These are phyloP conservation scores for Lithosia quadra DNA, from an alignment of 2,888 invertebrate genomes.

Conservation along the genomic window DNA sequence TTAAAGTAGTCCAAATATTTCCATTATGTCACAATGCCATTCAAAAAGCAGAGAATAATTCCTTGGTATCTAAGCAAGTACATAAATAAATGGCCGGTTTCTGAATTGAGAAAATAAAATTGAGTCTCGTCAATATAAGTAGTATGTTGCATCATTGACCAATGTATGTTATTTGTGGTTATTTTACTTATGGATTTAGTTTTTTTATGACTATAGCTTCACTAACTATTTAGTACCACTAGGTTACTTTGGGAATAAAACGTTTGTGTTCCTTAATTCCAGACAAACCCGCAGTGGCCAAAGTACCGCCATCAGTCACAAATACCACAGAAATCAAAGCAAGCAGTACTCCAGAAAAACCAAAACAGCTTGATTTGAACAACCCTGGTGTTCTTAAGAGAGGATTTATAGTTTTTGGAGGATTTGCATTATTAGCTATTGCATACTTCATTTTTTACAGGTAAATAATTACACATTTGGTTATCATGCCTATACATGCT, in stretches of 20 bases:
- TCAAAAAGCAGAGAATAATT: too few species aligned
- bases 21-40: too few species aligned
- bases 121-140: too few species aligned
- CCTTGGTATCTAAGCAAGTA: too few species aligned
- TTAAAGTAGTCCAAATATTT: too few species aligned
- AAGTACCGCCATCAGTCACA: constrained; percentile 6
- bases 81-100: too few species aligned
- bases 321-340: constrained; percentile 23
- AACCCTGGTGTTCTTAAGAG: constrained; percentile 79
- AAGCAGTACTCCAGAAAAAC: constrained; percentile 41
- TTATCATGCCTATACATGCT: neutral
- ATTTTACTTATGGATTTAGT: neutral
- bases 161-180: too few species aligned
- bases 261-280: constrained; percentile 12
- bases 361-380: constrained; percentile 63
- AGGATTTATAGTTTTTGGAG: constrained; percentile 82
- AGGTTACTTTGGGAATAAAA: neutral
- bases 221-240: neutral
- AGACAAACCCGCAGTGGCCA: constrained; percentile 9
- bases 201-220: neutral
- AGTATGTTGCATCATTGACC: too few species aligned
- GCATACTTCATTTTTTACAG: constrained; percentile 83
- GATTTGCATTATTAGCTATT: constrained; percentile 76
- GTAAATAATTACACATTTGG: constrained; percentile 53
- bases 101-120: too few species aligned